Evolutionary conservation across 2,113 vertebrate species (phyloP).

Genomic region (Poeciliopsis prolifica): DNA sequence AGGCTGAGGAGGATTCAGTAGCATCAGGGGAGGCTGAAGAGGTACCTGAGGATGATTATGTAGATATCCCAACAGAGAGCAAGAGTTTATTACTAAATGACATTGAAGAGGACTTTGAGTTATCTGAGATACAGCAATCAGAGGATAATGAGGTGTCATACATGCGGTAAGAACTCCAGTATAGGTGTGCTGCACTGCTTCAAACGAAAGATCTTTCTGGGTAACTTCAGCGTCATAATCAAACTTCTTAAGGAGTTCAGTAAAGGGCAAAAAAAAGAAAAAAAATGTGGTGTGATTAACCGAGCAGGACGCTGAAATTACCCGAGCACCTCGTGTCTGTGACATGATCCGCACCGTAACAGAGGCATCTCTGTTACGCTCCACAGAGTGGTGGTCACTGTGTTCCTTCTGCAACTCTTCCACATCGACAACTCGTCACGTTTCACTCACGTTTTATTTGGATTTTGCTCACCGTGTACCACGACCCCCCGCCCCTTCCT

Average conservation of each 20-base stretch:
- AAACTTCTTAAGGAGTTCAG: not conserved
- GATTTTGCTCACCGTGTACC: not conserved
- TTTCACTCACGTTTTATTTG: conserved; percentile 14
- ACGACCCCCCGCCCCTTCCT: not conserved
- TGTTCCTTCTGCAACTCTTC: conserved; percentile 50
- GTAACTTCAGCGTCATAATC: conserved; percentile 61
- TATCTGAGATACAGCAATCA: conserved; percentile 64
- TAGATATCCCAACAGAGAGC: conserved; percentile 59
- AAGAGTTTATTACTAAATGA: conserved; percentile 44
- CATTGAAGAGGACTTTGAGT: conserved; percentile 64
- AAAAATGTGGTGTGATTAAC: not conserved
- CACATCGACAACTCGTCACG: conserved; percentile 41
- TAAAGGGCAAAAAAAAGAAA: not conserved
- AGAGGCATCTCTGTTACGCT: conserved; percentile 25
- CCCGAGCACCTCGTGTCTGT: conserved; percentile 58
- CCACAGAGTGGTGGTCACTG: conserved; percentile 58
- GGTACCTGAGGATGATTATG: conserved; percentile 58
- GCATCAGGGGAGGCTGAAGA: conserved; percentile 60
- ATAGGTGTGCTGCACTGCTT: conserved; percentile 62
- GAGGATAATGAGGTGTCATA: conserved; percentile 67
- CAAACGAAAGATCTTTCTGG: conserved; percentile 36
- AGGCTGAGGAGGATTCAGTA: conserved; percentile 54
- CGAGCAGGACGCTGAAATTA: conserved; percentile 65
- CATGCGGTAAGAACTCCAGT: conserved; percentile 54
- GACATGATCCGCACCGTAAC: conserved; percentile 50